phyloP scores from a whole-genome alignment of 2,797 vertebrate species.

The Epinephelus awoara region DNA sequence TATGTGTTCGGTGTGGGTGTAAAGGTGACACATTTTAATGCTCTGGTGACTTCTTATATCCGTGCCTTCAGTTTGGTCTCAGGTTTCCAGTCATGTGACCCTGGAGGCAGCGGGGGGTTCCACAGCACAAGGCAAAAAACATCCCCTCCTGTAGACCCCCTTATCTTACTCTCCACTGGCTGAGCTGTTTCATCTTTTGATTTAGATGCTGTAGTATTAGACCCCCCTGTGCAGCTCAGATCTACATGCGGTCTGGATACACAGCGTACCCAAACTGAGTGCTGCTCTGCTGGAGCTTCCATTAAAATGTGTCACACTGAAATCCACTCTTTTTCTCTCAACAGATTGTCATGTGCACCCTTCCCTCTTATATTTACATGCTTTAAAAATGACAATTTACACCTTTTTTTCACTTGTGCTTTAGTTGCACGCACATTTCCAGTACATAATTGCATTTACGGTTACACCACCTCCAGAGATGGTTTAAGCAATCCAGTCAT shows the following conservation, averaged over 20 bases:
- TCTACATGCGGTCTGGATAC: conserved; percentile 30
- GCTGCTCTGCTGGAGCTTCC: conserved; percentile 30
- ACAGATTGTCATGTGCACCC: conserved; percentile 53
- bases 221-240: conserved; percentile 15
- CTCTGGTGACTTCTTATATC: conserved; percentile 55
- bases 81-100: conserved; percentile 53
- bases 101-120: conserved; percentile 42
- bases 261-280: conserved; percentile 25
- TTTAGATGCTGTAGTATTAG: conserved; percentile 40
- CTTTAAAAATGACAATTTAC: conserved; percentile 27
- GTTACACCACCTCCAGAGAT: not conserved
- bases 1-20: conserved; percentile 32
- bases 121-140: conserved; percentile 53
- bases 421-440: conserved; percentile 1
- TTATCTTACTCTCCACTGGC: conserved; percentile 45
- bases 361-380: conserved; percentile 30
- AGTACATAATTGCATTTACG: not conserved
- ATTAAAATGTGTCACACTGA: conserved; percentile 28
- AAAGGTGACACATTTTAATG: conserved; percentile 49
- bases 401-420: conserved; percentile 22
- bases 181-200: conserved; percentile 47
- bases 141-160: conserved; percentile 22
- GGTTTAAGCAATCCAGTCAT: conserved; percentile 9
- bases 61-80: conserved; percentile 43
- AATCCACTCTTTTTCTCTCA: conserved; percentile 23